A percentile compares a stretch with the other conserved stretches of the same genome.
Evolutionary conservation across 2,113 vertebrate genomes (phyloP).

Genomic region (Mesocricetus auratus): DNA sequence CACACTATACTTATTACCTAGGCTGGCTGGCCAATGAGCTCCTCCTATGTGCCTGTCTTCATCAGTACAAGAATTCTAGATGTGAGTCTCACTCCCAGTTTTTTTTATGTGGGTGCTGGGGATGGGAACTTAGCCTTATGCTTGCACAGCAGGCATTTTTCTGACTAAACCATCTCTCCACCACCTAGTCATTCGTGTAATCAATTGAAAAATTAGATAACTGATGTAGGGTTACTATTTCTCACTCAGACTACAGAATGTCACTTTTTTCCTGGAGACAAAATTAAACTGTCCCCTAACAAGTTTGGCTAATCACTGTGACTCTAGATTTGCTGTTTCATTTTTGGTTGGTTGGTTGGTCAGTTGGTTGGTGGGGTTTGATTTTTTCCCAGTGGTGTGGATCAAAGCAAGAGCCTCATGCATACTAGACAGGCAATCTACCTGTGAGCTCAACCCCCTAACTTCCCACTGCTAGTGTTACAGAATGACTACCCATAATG

Average conservation of each 20-base stretch:
- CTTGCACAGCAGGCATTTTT: no score
- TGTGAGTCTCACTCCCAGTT: neutral
- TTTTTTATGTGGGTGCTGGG: neutral
- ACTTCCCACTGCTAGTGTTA: neutral
- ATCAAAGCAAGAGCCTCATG: neutral
- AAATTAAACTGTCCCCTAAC: neutral
- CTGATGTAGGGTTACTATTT: conserved; percentile 41
- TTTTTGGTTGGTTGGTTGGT: neutral
- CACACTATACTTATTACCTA: no score
- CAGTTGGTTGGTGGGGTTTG: neutral
- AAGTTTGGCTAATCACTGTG: conserved; percentile 10
- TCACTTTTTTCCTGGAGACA: conserved; percentile 31
- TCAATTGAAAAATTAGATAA: conserved; percentile 54
- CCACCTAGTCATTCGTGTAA: neutral
- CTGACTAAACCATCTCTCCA: neutral
- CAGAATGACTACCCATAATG: neutral
- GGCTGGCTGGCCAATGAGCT: neutral
- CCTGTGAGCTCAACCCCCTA: neutral
- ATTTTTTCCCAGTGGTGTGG: neutral
- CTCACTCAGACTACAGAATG: neutral
- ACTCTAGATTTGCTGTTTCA: neutral
- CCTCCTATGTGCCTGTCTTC: neutral
- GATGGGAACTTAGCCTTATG: neutral
- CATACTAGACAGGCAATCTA: neutral
- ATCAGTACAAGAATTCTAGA: neutral